Conservation (phyloP, 2,888 invertebrate genomes). For the Aelia acuminata region DNA sequence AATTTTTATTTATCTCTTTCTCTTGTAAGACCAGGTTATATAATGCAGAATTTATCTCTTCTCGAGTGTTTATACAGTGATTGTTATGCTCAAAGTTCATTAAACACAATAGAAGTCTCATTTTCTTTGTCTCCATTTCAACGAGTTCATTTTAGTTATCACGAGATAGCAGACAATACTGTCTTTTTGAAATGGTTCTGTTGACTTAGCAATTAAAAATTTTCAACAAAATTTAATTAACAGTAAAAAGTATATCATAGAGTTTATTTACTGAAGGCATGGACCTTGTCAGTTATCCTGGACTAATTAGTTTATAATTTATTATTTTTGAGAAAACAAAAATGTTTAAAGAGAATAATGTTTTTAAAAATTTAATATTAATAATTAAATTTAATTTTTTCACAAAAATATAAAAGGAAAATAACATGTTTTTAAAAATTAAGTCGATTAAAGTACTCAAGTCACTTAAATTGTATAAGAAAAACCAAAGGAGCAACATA, state of each 20-base stretch:
- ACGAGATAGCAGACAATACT: neutral
- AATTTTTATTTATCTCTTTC: neutral
- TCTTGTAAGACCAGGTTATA: neutral
- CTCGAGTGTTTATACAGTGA: conserved; percentile 28
- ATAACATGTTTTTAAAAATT: too few species aligned
- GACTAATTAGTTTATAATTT: neutral
- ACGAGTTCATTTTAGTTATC: conserved; percentile 9
- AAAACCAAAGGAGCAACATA: too few species aligned
- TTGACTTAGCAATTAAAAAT: neutral
- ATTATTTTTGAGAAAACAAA: neutral
- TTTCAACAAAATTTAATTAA: neutral
- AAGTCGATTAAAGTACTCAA: too few species aligned
- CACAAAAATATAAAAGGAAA: too few species aligned
- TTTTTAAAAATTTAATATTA: neutral
- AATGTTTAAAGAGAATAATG: neutral
- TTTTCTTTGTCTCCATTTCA: conserved; percentile 19
- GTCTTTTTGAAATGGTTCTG: neutral
- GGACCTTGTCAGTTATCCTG: neutral
- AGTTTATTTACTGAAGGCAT: neutral
- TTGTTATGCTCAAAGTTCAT: conserved; percentile 27
- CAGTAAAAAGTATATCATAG: neutral
- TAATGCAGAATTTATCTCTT: neutral
- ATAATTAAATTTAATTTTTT: too few species aligned
- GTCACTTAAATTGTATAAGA: too few species aligned
- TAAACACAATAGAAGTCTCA: neutral